Conservation (phyloP, 2,797 vertebrate genomes). For the Micrastur ruficollis region DNA sequence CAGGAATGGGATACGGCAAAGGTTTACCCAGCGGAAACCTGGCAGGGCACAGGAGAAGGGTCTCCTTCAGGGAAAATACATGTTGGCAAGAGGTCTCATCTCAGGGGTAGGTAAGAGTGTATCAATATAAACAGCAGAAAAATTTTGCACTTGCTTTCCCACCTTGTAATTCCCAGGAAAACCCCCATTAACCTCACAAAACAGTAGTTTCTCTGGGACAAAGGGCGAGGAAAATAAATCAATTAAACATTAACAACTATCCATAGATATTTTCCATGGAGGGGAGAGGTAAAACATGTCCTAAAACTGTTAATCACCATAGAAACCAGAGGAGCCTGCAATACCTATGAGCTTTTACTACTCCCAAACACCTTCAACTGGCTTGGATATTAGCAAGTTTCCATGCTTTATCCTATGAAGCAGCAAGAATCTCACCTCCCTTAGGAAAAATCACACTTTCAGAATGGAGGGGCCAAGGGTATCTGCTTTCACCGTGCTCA, state of each 20-base stretch:
- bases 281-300: background rate
- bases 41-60: background rate
- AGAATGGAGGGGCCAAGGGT: background rate
- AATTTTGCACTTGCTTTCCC: background rate
- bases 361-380: background rate
- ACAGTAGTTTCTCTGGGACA: background rate
- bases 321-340: background rate
- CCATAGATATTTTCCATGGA: background rate
- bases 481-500: background rate
- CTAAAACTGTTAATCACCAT: background rate
- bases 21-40: background rate
- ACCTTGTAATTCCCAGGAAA: background rate
- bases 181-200: background rate
- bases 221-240: background rate
- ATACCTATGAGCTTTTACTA: background rate
- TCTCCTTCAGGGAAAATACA: background rate
- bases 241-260: background rate
- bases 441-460: background rate
- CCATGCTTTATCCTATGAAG: background rate
- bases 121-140: background rate
- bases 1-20: accelerated
- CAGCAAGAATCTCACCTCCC: background rate
- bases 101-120: background rate
- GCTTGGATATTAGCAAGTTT: background rate
- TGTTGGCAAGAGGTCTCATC: background rate